Base-by-base conservation (phyloP, 2,797 vertebrate species). In the Vespertilio murinus region DNA sequence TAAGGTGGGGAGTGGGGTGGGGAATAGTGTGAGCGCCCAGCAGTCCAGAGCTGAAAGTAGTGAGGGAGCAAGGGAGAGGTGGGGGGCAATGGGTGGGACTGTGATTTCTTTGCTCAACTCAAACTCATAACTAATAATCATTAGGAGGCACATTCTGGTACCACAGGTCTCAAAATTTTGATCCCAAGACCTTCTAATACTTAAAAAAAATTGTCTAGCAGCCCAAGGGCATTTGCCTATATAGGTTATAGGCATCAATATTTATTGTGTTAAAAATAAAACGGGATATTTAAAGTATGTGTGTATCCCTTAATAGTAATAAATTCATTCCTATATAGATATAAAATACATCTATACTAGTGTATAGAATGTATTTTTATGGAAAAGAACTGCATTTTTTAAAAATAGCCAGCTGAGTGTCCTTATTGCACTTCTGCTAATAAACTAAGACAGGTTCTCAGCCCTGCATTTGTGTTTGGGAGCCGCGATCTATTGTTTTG, bases 361-460 rank as follows among this genome's bases (percentile, higher is more conserved):
- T 25, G 47, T 3, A 64, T 18, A 49, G 67, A 33, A 59, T 13
- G 23, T 71, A 18, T 54, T 88, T 96, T 88, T 75, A 65, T 28
- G 69, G 65, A 91, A 88, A 91, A 83, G 64, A 45, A 54, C 40
- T 91, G 2, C 23, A 59, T 80, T 93, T 94, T 79, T 14, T 67
- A 65, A 49, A 70, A 82, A 25, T 6, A 54, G 20, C 45, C 13
- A 87, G 22, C 33, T 6, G 28, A 71, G 5, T 54, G 23, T 59
- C 20, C 28, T 59, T 38, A 33, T 65, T 33, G 18, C 56, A 28
- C 11, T 2, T 90, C 78, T 84, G 23, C 33, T 77, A 59, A 75
- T 4, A 45, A 71, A 65, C 28, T 3, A 54, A 65, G 35, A 67
- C 52, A 8, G 11, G 64, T 71, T 61, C 54, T 71, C 67, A n/a